Base-by-base conservation (phyloP, 1,140 invertebrate species). In the Lepeophtheirus salmonis region DNA sequence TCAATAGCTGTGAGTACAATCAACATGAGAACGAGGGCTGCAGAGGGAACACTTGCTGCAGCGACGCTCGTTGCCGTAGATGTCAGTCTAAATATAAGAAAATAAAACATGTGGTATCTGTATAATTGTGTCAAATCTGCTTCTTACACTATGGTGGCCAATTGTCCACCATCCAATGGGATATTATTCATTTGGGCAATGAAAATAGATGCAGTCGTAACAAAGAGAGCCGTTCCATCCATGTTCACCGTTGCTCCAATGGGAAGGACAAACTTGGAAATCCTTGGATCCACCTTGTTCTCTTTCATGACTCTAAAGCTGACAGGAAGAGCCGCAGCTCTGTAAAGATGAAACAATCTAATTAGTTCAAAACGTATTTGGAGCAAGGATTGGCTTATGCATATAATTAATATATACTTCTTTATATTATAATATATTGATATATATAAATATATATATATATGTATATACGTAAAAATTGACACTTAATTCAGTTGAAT, bases 271-370 rank as follows among this genome's bases (percentile, higher is more conserved):
- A 91, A 92, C 59, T 86, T 77, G 0, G 89, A 89, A 52, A 97
- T 86, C 55, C 89, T 78, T 24, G 82, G 78, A 74, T 97, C 89
- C 60, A 95, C 80, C 64, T 81, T 79, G 64, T 89, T 89, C 65
- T 91, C 86, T 70, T 94, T 90, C 80, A 97, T 83, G 69, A 87
- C 86, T 52, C 82, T 80, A 72, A 96, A 92, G 50, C 90, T 94
- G 51, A 96, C 80, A 49, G 92, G 92, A 51, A 97, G 76, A 50
- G 92, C 90, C 49, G 90, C 91, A 65, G 91, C 84, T 70, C 89
- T 94, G 72, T 64, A 72, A 70, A 72, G 68, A n/a, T n/a, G n/a
- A n/a, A n/a, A n/a, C n/a, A n/a, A n/a, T n/a, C n/a, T n/a, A n/a
- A n/a, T n/a, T n/a, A n/a, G n/a, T n/a, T n/a, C n/a, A n/a, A n/a